phyloP scores from a whole-genome alignment of 2,888 invertebrate species.

The Melanargia galathea region DNA sequence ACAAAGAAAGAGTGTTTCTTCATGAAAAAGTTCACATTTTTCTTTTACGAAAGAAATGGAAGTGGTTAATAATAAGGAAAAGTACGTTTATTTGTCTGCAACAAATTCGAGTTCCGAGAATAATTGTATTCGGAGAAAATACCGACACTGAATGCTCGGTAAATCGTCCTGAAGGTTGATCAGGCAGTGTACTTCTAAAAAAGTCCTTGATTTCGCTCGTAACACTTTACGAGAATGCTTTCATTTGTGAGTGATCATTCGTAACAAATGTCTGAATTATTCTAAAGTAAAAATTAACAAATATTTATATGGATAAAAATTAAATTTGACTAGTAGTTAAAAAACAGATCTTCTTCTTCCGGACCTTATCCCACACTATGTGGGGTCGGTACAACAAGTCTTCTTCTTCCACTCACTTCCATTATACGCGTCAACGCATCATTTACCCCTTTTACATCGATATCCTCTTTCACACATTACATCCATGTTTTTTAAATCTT shows the following conservation, averaged over 20 bases:
- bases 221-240: slow-evolving; percentile 47
- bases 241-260: slow-evolving; percentile 44
- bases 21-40: background rate
- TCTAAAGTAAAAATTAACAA: slow-evolving; percentile 28
- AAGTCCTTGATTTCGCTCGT: slow-evolving; percentile 50
- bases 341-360: too few relatives aligned
- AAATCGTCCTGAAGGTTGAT: slow-evolving; percentile 45
- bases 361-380: too few relatives aligned
- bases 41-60: slow-evolving; percentile 37
- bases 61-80: slow-evolving; percentile 29
- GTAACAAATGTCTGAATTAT: background rate
- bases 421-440: too few relatives aligned
- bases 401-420: too few relatives aligned
- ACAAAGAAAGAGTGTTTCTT: too few relatives aligned
- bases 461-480: too few relatives aligned
- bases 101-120: slow-evolving; percentile 38
- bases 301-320: too few relatives aligned
- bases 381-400: too few relatives aligned
- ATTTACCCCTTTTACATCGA: too few relatives aligned
- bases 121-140: slow-evolving; percentile 51
- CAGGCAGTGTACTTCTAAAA: slow-evolving; percentile 43
- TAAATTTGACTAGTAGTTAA: too few relatives aligned
- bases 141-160: slow-evolving; percentile 49
- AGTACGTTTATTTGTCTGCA: slow-evolving; percentile 47
- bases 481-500: too few relatives aligned